Percentiles rank a stretch among this genome's conserved stretches.
These are phyloP conservation scores for Coracopsis vasa DNA, from an alignment of 2,113 vertebrate genomes.

Conservation along the genomic window DNA sequence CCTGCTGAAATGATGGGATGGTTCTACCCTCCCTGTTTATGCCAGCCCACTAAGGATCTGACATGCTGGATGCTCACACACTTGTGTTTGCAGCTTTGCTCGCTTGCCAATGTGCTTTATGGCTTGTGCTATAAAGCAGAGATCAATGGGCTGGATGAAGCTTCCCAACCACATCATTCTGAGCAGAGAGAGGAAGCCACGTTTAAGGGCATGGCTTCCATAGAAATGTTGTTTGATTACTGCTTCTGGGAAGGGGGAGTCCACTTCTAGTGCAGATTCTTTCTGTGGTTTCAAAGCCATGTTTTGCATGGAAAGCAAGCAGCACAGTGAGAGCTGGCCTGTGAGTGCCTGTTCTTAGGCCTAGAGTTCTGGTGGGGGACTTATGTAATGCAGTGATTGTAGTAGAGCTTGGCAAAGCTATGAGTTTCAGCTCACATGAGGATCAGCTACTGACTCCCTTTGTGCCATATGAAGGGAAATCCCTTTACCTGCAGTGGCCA, in stretches of 20 bases:
- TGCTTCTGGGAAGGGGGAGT: background rate
- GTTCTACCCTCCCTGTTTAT: slow-evolving; percentile 44
- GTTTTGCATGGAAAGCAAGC: background rate
- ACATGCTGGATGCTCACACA: slow-evolving; percentile 32
- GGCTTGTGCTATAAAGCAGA: background rate
- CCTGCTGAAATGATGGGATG: slow-evolving; percentile 37
- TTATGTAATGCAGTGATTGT: background rate
- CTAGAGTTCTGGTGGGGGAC: background rate
- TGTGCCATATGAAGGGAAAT: background rate
- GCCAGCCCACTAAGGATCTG: slow-evolving; percentile 26
- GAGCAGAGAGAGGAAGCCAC: background rate
- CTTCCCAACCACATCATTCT: background rate
- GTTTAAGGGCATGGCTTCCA: background rate
- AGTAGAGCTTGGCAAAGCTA: background rate
- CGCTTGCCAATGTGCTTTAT: slow-evolving; percentile 7
- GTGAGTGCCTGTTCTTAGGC: background rate
- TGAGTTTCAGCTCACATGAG: background rate
- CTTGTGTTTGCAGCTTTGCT: slow-evolving; percentile 12
- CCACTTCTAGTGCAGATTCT: background rate
- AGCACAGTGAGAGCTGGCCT: background rate
- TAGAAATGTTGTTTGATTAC: background rate
- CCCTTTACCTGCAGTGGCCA: background rate
- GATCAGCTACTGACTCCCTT: background rate
- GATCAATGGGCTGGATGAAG: background rate
- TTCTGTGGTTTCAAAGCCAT: background rate